Conservation (phyloP, 2,888 invertebrate genomes). For the Agapetus fuscipes region DNA sequence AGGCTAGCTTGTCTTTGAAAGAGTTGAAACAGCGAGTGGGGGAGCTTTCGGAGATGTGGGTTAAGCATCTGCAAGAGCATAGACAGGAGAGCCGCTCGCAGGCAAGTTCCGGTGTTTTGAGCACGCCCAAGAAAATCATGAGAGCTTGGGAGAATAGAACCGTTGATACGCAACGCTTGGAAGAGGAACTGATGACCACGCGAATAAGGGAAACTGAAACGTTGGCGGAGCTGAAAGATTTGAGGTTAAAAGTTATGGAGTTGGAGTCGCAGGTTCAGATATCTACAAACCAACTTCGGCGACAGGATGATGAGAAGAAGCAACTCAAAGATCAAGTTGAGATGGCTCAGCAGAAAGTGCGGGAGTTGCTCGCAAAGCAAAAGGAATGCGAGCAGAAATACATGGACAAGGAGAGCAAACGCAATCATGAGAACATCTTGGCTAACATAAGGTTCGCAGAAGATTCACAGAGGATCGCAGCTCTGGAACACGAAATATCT, state of each 20-base stretch:
- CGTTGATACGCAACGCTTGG: slow-evolving; percentile 73
- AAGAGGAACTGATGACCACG: slow-evolving; percentile 93
- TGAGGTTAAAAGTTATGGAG: slow-evolving; percentile 92
- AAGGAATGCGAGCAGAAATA: slow-evolving; percentile 71
- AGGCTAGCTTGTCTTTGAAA: slow-evolving; percentile 91
- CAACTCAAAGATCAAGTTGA: slow-evolving; percentile 73
- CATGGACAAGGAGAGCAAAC: slow-evolving; percentile 54
- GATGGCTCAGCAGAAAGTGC: slow-evolving; percentile 58
- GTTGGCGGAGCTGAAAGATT: slow-evolving; percentile 87
- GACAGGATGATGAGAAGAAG: slow-evolving; percentile 92
- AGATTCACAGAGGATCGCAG: slow-evolving; percentile 87
- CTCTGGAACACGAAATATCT: slow-evolving; percentile 88
- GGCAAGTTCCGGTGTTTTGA: slow-evolving; percentile 38
- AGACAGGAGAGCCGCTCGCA: slow-evolving; percentile 56
- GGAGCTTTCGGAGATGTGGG: slow-evolving; percentile 87
- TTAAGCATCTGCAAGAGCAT: slow-evolving; percentile 74
- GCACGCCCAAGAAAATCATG: slow-evolving; percentile 78
- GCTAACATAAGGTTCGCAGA: slow-evolving; percentile 90
- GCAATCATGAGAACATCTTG: slow-evolving; percentile 90
- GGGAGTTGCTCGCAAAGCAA: slow-evolving; percentile 65
- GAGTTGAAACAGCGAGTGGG: slow-evolving; percentile 86
- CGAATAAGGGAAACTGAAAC: slow-evolving; percentile 91
- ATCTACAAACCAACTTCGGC: slow-evolving; percentile 75
- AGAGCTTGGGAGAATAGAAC: slow-evolving; percentile 73
- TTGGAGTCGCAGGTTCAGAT: slow-evolving; percentile 92